Evolutionary conservation across 2,113 vertebrate genomes (phyloP).

Genomic region (Caloenas nicobarica): DNA sequence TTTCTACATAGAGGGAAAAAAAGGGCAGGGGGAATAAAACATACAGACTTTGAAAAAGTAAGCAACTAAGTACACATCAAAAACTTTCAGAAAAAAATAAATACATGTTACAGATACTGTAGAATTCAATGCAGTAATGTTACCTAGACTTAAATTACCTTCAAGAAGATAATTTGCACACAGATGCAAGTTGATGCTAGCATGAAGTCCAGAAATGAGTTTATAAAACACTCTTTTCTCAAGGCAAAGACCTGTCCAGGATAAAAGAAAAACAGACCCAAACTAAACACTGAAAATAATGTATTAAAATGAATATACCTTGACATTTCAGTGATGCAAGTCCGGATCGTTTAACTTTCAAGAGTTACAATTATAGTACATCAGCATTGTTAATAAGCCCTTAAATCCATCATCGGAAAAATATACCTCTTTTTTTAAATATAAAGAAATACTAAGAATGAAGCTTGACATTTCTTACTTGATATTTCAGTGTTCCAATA

Average conservation of each 20-base stretch:
- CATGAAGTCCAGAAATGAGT: slow-evolving; percentile 95
- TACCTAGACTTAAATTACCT: slow-evolving; percentile 73
- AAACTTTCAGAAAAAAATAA: neutral
- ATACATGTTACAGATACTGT: neutral
- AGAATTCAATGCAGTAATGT: neutral
- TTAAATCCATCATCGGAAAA: neutral
- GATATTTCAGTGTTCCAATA: neutral
- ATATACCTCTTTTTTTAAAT: neutral
- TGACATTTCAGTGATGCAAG: neutral
- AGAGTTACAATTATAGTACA: neutral
- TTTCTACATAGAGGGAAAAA: slow-evolving; percentile 75
- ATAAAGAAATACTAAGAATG: neutral
- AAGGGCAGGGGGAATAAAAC: neutral
- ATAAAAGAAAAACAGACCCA: neutral
- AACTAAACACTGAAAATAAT: neutral
- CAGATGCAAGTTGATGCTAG: slow-evolving; percentile 96
- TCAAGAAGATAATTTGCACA: slow-evolving; percentile 91
- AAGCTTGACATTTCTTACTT: neutral
- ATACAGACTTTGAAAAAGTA: neutral
- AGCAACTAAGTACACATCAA: neutral
- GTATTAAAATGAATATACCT: neutral
- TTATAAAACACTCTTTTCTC: slow-evolving; percentile 97
- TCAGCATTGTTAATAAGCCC: neutral
- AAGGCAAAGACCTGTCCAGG: slow-evolving; percentile 87
- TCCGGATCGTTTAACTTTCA: neutral